These are phyloP conservation scores for Gymnopithys bicolor DNA, from an alignment of 2,797 vertebrate genomes.

Conservation along the genomic window DNA sequence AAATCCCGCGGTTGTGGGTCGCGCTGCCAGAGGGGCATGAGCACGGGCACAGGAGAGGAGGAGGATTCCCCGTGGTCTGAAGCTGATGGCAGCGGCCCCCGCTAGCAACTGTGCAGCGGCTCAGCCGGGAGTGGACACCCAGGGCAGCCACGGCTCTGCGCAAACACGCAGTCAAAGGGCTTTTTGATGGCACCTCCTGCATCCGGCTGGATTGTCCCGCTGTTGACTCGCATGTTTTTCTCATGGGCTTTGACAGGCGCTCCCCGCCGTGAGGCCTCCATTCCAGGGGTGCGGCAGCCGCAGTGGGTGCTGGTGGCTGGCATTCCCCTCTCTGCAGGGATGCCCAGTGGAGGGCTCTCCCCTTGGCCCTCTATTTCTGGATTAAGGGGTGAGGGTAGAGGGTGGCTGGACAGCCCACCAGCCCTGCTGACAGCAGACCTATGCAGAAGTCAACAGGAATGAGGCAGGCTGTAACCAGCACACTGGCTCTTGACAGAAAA, in stretches of 20 bases:
- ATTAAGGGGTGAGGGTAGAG: not conserved
- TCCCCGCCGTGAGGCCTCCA: not conserved
- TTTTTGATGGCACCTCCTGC: not conserved
- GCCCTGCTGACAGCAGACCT: not conserved
- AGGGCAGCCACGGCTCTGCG: not conserved
- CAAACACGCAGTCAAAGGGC: not conserved
- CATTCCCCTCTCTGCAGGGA: not conserved
- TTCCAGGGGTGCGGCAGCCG: not conserved
- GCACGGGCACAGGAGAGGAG: not conserved
- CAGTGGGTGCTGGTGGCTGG: not conserved
- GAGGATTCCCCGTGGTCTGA: not conserved
- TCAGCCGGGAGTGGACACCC: not conserved
- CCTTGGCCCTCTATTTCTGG: no score
- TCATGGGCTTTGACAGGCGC: not conserved
- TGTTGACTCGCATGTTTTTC: not conserved
- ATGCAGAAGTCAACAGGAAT: not conserved
- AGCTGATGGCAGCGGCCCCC: not conserved
- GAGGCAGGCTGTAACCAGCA: not conserved
- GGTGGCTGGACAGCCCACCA: rapidly evolving
- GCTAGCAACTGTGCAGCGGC: not conserved
- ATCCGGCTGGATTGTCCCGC: not conserved
- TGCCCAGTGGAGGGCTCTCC: not conserved
- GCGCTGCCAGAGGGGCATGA: not conserved
- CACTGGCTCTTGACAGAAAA: not conserved
- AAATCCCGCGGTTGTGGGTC: not conserved